A percentile compares a stretch with the other conserved stretches of the same genome.
Evolutionary conservation across 1,140 invertebrate genomes (phyloP).

Genomic region (Neodiprion fabricii): DNA sequence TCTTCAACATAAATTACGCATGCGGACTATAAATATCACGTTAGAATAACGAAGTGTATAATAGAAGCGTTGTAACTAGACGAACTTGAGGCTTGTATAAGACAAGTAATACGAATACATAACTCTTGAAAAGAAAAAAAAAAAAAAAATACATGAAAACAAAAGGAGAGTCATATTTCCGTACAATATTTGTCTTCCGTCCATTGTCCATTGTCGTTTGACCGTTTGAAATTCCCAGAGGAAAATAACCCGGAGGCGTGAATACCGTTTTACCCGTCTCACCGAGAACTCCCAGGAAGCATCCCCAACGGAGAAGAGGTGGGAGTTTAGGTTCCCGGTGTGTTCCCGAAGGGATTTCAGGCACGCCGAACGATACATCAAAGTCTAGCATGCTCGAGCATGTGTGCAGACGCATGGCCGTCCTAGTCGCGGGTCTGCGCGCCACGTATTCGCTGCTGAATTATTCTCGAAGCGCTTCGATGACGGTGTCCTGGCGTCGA

Average conservation of each 20-base stretch:
- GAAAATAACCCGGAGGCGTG: neutral
- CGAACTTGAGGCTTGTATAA: no score
- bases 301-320: neutral
- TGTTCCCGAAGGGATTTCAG: neutral
- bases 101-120: no score
- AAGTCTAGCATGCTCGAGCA: neutral
- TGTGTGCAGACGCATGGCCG: neutral
- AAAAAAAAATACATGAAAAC: neutral
- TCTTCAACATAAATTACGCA: no score
- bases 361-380: neutral
- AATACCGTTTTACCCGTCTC: neutral
- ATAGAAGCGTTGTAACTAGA: no score
- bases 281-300: neutral
- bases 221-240: neutral
- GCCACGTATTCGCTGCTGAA: neutral
- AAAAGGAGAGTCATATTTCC: neutral
- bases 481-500: neutral
- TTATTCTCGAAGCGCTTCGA: neutral
- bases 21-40: no score
- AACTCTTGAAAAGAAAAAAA: neutral
- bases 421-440: no score
- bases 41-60: no score
- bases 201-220: slow-evolving; percentile 2
- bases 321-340: neutral
- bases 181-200: slow-evolving; percentile 1